A percentile compares a stretch with the other conserved stretches of the same genome.
phyloP scores from a whole-genome alignment of 2,888 invertebrate species.

The Scaptodrosophila latifasciaeformis region DNA sequence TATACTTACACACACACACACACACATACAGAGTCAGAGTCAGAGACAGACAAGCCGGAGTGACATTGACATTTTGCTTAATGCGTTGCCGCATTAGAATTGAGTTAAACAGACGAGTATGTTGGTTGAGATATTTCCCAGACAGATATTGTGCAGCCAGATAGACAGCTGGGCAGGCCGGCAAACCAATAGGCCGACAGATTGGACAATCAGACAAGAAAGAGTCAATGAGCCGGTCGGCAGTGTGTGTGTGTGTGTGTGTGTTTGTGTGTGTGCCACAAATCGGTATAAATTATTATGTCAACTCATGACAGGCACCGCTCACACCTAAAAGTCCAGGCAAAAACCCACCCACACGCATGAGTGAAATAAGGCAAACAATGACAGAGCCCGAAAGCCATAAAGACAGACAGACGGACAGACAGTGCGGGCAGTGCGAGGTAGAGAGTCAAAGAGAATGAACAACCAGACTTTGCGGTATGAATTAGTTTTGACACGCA shows the following conservation, averaged over 20 bases:
- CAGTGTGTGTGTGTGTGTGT: background rate
- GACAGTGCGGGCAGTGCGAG: too few species aligned
- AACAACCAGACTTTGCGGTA: constrained; percentile 26
- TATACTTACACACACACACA: constrained; percentile 1
- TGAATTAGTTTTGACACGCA: constrained; percentile 62
- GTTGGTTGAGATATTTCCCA: constrained; percentile 37
- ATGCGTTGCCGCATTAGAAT: constrained; percentile 34
- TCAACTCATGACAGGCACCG: constrained; percentile 44
- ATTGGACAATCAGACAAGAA: constrained; percentile 15
- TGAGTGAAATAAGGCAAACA: background rate
- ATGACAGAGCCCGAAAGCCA: too few species aligned
- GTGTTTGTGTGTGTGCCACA: constrained; percentile 11
- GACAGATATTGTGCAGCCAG: constrained; percentile 16
- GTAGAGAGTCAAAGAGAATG: background rate
- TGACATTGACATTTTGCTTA: constrained; percentile 45
- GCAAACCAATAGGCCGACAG: too few species aligned
- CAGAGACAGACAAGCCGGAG: background rate
- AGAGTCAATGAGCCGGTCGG: constrained; percentile 1
- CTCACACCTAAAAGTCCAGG: background rate
- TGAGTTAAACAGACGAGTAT: constrained; percentile 39
- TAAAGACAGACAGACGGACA: constrained; percentile 12
- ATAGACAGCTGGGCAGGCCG: constrained; percentile 4
- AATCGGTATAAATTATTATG: constrained; percentile 63
- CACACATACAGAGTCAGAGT: background rate
- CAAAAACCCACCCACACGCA: background rate